Base-by-base conservation (phyloP, 2,888 invertebrate genomes). In the Chrysopilus asiliformis region DNA sequence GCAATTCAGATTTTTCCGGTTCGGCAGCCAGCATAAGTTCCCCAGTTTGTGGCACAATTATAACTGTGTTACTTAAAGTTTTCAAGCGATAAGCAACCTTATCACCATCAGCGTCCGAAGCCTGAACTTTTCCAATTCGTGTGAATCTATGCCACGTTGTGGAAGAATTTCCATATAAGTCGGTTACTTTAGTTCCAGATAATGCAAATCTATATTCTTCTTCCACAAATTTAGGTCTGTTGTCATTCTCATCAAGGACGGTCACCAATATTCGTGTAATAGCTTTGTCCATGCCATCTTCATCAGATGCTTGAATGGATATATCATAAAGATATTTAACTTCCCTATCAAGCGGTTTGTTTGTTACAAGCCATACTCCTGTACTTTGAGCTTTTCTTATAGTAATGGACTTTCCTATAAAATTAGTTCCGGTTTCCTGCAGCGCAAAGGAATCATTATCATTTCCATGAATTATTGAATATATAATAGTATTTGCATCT, bases 21-120 rank as follows among this genome's bases (percentile, higher is more conserved):
- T 85, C 84, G 15, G 79, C 82, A 12, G 79, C 80, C 32, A 91
- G 60, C 51, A 91, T 75, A 13, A 95, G 65, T 56, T 89, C 86
- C 0, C 94, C 94, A 1, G 90, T 89, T 64, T 89, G 89, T 1
- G 93, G 91, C 3, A 93, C 86, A 46, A 94, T 83, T 10, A 90
- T 83, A 27, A 87, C 77, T 47, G 83, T 68, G 53, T 83, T 83
- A 45, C 79, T 85, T 9, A 85, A 83, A 3, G 80, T 75, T 37
- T 76, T 72, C 36, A 94, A 65, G 36, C 80, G 78, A 58, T 93
- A 95, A 34, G 85, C 83, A n/a, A 91, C 73, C 49, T 79, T 76
- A 60, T 91, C 90, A n/a, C 85, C 87, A 58, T 94, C 94, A 1
- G 79, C 79, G 58, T 94, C 94, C 36, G 71, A 75, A 1, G 94